Evolutionary conservation across 1,140 invertebrate species (phyloP).

Genomic region (Hormaphis cornu): DNA sequence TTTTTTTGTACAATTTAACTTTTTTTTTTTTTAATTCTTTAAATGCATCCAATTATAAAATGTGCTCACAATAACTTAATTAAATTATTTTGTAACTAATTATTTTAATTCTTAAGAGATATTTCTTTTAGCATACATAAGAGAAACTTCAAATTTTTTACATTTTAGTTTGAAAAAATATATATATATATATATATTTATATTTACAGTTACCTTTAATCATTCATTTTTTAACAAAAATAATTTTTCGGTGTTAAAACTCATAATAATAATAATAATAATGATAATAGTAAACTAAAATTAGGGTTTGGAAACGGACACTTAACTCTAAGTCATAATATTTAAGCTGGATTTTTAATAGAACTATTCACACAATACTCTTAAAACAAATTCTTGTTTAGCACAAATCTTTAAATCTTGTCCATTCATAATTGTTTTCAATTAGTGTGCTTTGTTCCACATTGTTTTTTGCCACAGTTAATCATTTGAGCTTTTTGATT

Average conservation of each 20-base stretch:
- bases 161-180: too few relatives aligned
- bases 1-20: neutral
- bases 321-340: conserved; percentile 29
- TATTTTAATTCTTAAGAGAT: neutral
- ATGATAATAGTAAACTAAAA: conserved; percentile 5
- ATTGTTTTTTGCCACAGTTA: conserved; percentile 26
- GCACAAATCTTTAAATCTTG: conserved; percentile 9
- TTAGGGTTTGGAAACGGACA: conserved; percentile 8
- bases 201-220: neutral
- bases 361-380: neutral
- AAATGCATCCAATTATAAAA: conserved; percentile 21
- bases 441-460: conserved; percentile 21
- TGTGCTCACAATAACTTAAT: conserved; percentile 30
- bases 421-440: neutral
- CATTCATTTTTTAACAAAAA: neutral
- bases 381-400: conserved; percentile 6
- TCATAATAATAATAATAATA: neutral
- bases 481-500: conserved; percentile 8
- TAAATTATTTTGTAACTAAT: conserved; percentile 9
- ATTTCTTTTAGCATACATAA: neutral
- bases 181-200: too few relatives aligned
- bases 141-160: conserved; percentile 6
- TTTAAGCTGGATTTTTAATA: neutral
- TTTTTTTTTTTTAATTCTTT: neutral
- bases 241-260: neutral